These are phyloP conservation scores for Nibea albiflora DNA, from an alignment of 2,113 vertebrate genomes.

Conservation along the genomic window DNA sequence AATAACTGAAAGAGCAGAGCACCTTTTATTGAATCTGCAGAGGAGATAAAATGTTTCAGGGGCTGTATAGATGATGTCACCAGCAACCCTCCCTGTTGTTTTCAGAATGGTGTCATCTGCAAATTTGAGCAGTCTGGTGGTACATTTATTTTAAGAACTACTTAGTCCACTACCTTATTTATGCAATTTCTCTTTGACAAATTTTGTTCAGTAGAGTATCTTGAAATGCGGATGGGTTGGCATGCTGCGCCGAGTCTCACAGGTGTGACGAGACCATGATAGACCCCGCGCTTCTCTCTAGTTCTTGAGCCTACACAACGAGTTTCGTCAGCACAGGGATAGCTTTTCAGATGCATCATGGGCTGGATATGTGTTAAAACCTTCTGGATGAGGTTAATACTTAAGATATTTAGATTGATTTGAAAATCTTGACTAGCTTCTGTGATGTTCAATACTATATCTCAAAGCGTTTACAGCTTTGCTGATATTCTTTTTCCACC, in stretches of 20 bases:
- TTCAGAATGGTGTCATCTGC: not conserved
- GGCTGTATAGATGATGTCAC: slow-evolving; percentile 5
- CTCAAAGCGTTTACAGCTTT: slow-evolving; percentile 6
- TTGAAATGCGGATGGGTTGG: not conserved
- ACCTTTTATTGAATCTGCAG: slow-evolving; percentile 7
- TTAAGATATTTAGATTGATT: not conserved
- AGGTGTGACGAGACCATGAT: not conserved
- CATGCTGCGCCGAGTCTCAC: not conserved
- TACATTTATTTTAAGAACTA: not conserved
- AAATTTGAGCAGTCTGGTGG: not conserved
- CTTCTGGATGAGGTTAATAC: not conserved
- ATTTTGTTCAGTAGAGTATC: not conserved
- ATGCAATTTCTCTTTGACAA: not conserved
- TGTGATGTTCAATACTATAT: not conserved
- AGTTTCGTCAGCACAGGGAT: not conserved
- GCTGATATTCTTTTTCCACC: not conserved
- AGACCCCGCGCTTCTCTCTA: not conserved
- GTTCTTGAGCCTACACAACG: not conserved
- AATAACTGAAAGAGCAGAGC: slow-evolving; percentile 13
- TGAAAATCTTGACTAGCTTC: not conserved
- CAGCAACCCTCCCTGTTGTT: slow-evolving; percentile 21
- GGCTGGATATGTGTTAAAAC: not conserved
- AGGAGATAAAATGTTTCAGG: not conserved
- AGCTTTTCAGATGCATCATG: not conserved
- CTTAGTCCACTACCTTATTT: not conserved